Conservation (phyloP, 2,113 vertebrate species). For the Dromiciops gliroides region DNA sequence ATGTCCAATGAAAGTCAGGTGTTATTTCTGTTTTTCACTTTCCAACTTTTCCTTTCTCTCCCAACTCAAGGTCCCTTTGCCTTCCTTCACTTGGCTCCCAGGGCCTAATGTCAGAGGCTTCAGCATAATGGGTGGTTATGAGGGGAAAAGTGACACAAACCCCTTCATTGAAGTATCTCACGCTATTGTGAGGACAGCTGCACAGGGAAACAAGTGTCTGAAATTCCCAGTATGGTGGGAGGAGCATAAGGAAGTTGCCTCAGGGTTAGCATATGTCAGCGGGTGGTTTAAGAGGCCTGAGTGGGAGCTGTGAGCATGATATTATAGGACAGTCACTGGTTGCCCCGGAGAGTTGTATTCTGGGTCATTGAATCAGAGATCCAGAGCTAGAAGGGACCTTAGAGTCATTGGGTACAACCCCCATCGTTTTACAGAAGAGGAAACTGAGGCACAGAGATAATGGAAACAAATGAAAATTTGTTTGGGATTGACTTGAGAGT, state of each 20-base stretch:
- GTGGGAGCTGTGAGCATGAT: neutral
- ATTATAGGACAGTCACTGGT: neutral
- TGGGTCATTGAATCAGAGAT: neutral
- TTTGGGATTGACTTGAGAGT: neutral
- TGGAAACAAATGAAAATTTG: neutral
- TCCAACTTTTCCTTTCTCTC: neutral
- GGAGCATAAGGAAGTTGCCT: neutral
- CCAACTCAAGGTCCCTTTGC: neutral
- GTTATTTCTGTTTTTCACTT: neutral
- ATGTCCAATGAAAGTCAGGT: neutral
- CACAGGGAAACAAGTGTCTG: neutral
- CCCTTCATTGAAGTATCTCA: neutral
- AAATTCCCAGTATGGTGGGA: neutral
- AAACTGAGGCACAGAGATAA: neutral
- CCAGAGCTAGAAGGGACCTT: neutral
- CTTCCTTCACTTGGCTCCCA: neutral
- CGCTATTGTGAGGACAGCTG: neutral
- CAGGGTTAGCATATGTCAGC: neutral
- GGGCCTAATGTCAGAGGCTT: neutral
- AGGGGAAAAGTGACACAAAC: neutral
- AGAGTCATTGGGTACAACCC: neutral
- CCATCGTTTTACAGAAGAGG: neutral
- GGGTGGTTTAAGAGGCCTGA: neutral
- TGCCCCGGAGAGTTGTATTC: neutral
- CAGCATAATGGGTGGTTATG: neutral